Conservation (phyloP, 1,140 invertebrate genomes). For the Homalodisca vitripennis region DNA sequence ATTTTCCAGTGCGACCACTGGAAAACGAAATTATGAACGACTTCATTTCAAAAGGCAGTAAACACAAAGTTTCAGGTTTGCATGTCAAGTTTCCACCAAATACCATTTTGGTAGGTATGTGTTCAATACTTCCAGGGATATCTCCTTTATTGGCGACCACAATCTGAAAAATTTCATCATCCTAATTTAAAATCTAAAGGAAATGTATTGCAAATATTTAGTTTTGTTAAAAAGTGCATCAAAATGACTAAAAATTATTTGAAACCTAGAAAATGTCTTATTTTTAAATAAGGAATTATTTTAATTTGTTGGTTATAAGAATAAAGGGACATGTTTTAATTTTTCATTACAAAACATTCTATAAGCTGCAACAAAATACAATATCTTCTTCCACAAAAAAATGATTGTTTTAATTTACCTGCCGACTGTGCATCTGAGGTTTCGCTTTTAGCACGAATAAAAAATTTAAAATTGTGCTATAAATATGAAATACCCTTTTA, state of each 20-base stretch:
- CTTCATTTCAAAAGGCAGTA: slow-evolving; percentile 3
- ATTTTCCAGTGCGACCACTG: neutral
- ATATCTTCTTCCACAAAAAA: no score
- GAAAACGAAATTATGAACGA: slow-evolving; percentile 11
- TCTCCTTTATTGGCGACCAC: slow-evolving; percentile 7
- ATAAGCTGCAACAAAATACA: no score
- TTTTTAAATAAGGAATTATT: no score
- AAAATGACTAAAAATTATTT: neutral
- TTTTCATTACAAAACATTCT: no score
- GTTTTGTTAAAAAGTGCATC: neutral
- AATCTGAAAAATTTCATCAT: neutral
- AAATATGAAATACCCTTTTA: no score
- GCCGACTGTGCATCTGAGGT: no score
- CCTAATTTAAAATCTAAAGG: neutral
- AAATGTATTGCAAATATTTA: neutral
- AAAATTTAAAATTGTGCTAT: no score
- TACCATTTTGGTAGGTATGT: neutral
- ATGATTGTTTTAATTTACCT: no score
- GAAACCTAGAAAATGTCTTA: neutral
- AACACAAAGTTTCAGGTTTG: neutral
- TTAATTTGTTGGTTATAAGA: no score
- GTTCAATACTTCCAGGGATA: neutral
- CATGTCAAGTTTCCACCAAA: slow-evolving; percentile 1
- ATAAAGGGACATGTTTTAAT: no score
- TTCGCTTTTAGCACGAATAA: no score